A percentile compares a stretch with the other conserved stretches of the same genome.
Evolutionary conservation across 2,113 vertebrate genomes (phyloP).

Genomic region (Barnardius zonarius): DNA sequence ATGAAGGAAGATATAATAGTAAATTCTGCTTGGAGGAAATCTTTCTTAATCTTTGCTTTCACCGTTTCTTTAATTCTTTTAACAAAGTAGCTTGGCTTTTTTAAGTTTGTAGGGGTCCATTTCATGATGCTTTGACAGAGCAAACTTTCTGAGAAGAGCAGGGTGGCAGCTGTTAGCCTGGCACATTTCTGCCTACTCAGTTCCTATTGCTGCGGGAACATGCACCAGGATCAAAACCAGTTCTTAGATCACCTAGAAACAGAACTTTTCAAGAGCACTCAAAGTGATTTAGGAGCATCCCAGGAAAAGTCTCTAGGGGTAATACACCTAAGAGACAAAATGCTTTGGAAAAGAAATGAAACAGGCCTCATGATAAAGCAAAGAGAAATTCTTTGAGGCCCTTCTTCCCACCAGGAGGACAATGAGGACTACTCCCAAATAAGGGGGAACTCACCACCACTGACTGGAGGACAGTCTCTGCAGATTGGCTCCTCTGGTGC

Average conservation of each 20-base stretch:
- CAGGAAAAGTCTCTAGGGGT: neutral
- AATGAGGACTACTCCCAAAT: neutral
- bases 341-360: neutral
- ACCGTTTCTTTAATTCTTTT: neutral
- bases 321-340: neutral
- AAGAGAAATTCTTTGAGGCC: neutral
- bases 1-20: neutral
- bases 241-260: neutral
- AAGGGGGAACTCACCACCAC: neutral
- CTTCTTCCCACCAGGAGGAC: fast-evolving
- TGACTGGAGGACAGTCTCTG: neutral
- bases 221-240: neutral
- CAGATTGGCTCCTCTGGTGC: neutral
- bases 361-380: neutral
- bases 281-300: neutral
- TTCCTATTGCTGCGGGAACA: neutral
- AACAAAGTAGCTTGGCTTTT: neutral
- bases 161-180: neutral
- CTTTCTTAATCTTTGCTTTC: neutral
- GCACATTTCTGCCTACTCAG: neutral
- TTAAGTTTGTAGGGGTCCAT: neutral
- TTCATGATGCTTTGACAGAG: neutral
- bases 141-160: neutral
- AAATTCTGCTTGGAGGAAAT: neutral
- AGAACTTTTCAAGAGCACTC: neutral